Evolutionary conservation across 30 jellyfish, hydroid and myxozoan species (phyloP), one percentile per base, ranked within the genome.

Genomic region (Aurelia aurita): DNA sequence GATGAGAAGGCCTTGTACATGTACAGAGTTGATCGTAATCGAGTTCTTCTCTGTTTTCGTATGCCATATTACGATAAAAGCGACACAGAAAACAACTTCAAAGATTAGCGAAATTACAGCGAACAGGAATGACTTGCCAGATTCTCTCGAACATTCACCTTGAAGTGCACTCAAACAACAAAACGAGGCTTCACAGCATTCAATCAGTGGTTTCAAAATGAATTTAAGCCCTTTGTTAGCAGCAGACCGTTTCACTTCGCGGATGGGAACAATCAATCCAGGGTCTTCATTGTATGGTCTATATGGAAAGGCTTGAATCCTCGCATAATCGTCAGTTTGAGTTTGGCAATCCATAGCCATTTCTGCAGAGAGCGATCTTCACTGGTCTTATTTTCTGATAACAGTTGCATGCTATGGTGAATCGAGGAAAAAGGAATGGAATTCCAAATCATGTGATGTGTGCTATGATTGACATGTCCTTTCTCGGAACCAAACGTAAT

Each of bases 41-140:
- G 55, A 18, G 51, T 5, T 35, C 3, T 45, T 9, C 22, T 45
- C 10, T n/a, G 84, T 71, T 23, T 71, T 45, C 31, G 84, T 71
- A 26, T 71, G 84, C 69, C 67, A 71, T 43, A 34, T 46, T 0
- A 71, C 28, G 69, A 71, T 71, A 23, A 71, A 46, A 4, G 84
- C 69, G 10, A 46, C 29, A 19, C 69, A 18, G 25, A 71, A 13
- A 4, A 71, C 22, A 22, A 71, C 69, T 71, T 71, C 51, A 18
- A 29, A 27, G 51, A 71, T 43, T 16, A 71, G 12, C 2, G 27
- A 44, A 39, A 71, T 22, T 20, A 71, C 18, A 23, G 84, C 69
- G 28, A 71, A 29, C 69, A 71, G 20, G 2, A 29, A 9, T 19
- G 84, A 47, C 69, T 71, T 71, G 32, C 68, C 23, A 59, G 67